phyloP scores from a whole-genome alignment of 2,888 invertebrate species.

The Leucoma salicis region DNA sequence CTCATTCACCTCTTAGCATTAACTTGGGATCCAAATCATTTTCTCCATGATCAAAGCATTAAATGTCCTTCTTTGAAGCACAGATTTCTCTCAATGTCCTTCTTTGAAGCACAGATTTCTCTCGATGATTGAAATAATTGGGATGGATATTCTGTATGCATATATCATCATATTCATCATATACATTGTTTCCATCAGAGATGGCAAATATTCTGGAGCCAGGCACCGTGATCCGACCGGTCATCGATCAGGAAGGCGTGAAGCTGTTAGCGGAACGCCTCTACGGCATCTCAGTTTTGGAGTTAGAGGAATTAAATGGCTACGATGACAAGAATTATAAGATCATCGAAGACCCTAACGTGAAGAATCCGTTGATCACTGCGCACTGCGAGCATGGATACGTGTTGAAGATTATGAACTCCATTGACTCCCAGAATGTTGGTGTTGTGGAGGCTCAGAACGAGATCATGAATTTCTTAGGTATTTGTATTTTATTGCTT shows the following conservation, averaged over 20 bases:
- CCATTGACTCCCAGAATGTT: conserved; percentile 88
- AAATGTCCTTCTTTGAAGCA: too few relatives aligned
- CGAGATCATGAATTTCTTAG: conserved; percentile 86
- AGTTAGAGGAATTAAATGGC: conserved; percentile 84
- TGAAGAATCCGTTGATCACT: conserved; percentile 83
- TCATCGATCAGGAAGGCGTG: conserved; percentile 76
- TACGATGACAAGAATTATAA: conserved; percentile 92
- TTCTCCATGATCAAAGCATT: too few relatives aligned
- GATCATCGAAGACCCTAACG: conserved; percentile 81
- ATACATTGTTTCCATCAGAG: conserved; percentile 7
- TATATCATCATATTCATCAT: too few relatives aligned
- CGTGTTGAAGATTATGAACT: conserved; percentile 92
- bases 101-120: background rate
- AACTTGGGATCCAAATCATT: too few relatives aligned
- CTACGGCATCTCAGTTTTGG: conserved; percentile 83
- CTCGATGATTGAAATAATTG: background rate
- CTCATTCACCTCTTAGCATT: too few relatives aligned
- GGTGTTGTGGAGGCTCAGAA: conserved; percentile 88
- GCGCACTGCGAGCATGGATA: conserved; percentile 84
- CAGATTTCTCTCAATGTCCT: too few relatives aligned
- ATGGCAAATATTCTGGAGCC: conserved; percentile 68
- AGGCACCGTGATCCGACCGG: conserved; percentile 81
- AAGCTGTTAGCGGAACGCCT: conserved; percentile 78
- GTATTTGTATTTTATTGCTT: too few relatives aligned
- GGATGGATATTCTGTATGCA: background rate